Base-by-base conservation (phyloP, 2,113 vertebrate genomes). In the Cinclus cinclus region DNA sequence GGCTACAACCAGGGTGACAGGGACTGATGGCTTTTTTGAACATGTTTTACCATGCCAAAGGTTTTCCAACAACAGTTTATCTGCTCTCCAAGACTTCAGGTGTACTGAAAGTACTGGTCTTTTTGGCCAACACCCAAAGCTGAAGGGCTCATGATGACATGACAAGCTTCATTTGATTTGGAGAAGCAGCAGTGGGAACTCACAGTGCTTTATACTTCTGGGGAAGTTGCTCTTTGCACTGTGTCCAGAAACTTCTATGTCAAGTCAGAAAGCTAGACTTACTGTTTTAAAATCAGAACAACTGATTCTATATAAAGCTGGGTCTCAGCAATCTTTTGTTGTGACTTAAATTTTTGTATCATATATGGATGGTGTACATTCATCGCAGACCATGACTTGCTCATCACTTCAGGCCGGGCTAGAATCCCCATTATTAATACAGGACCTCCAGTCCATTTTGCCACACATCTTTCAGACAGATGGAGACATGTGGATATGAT, bases 1-100 rank as follows among this genome's bases (percentile, higher is more conserved):
- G 52, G 16, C 42, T 81, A 28, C 22, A 63, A 8, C 20, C 55
- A 33, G n/a, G 13, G 12, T 42, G n/a, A 31, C 22, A 23, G 28
- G 31, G 20, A 33, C 58, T 53, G 65, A 20, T 24, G 58, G 22
- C 21, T 56, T 65, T 83, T 83, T 82, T 87, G 49, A 87, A 21
- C 28, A 44, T 39, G 11, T 31, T 52, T 70, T 63, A 15, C 0
- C 0, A 67, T 42, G 31, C 37, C 39, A 25, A 3, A 30, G 9
- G 5, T 93, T 65, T 86, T 83, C 33, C 50, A 74, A 31, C 11
- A 53, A 0, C 12, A 44, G 15, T 52, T 74, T 67, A 17, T 92
- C 53, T 94, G 2, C 21, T 65, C 2, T 24, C 22, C 39, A 73
- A 11, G 5, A 9, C 42, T 87, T 49, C 31, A 63, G 78, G 16